These are phyloP conservation scores for Cerastoderma edule DNA, from an alignment of 2,888 invertebrate genomes.

Conservation along the genomic window DNA sequence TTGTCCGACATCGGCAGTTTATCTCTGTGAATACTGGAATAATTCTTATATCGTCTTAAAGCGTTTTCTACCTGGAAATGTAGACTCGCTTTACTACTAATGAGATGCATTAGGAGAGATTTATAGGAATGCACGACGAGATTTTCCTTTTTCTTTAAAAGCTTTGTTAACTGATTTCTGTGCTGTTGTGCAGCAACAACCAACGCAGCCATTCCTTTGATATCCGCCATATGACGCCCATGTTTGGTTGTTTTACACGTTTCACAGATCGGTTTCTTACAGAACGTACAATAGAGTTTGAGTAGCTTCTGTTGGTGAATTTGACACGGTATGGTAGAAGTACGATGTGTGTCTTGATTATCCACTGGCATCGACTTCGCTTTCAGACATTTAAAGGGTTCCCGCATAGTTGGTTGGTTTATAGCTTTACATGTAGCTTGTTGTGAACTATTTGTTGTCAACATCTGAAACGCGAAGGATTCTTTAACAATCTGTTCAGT, in stretches of 20 bases:
- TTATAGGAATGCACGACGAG: slow-evolving; percentile 27
- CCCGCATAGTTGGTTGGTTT: too few relatives aligned
- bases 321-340: slow-evolving; percentile 8
- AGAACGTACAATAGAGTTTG: slow-evolving; percentile 47
- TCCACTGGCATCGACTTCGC: slow-evolving; percentile 6
- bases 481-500: too few relatives aligned
- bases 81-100: slow-evolving; percentile 38
- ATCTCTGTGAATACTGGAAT: slow-evolving; percentile 38
- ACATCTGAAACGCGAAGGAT: too few relatives aligned
- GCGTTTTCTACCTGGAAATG: slow-evolving; percentile 22
- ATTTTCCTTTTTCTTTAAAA: slow-evolving; percentile 26
- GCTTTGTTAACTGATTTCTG: slow-evolving; percentile 30
- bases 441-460: too few relatives aligned
- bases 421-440: too few relatives aligned
- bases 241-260: slow-evolving; percentile 50
- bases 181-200: slow-evolving; percentile 37
- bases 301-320: slow-evolving; percentile 16
- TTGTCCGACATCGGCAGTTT: slow-evolving; percentile 35
- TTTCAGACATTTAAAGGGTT: too few relatives aligned
- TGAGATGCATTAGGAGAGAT: slow-evolving; percentile 28
- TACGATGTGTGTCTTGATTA: background rate
- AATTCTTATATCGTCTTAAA: slow-evolving; percentile 26
- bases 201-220: slow-evolving; percentile 43
- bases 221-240: slow-evolving; percentile 44
- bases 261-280: slow-evolving; percentile 51